Conservation (phyloP, 2,797 vertebrate species). For the Jordanella pulchra region DNA sequence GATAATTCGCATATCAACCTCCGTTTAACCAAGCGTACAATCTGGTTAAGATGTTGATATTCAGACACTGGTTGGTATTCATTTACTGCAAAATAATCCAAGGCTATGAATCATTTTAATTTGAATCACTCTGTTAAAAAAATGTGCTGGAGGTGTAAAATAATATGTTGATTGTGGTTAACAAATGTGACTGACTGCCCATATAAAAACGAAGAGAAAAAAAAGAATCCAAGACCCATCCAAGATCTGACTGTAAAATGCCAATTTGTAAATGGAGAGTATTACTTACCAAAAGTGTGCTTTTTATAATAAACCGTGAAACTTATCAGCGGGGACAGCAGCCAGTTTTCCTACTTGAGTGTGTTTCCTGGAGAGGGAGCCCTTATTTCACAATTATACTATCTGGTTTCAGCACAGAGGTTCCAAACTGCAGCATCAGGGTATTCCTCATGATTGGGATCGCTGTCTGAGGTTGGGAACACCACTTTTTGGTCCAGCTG, state of each 20-base stretch:
- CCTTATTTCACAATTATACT: conserved; percentile 75
- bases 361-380: conserved; percentile 75
- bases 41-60: background rate
- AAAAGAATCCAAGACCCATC: conserved; percentile 49
- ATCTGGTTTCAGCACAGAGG: conserved; percentile 71
- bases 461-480: conserved; percentile 74
- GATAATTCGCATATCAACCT: background rate
- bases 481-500: conserved; percentile 64
- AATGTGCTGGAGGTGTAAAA: conserved; percentile 52
- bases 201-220: conserved; percentile 13
- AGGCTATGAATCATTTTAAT: conserved; percentile 57
- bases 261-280: conserved; percentile 68
- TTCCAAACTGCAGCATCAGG: conserved; percentile 78
- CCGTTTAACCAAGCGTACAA: background rate
- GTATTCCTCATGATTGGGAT: conserved; percentile 76
- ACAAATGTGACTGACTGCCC: conserved; percentile 57
- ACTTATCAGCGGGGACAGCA: conserved; percentile 58
- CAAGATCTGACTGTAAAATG: conserved; percentile 40
- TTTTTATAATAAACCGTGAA: conserved; percentile 63
- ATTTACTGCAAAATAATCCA: conserved; percentile 32
- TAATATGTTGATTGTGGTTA: conserved; percentile 56
- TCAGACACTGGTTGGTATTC: conserved; percentile 15
- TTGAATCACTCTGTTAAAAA: conserved; percentile 50
- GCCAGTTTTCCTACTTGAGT: conserved; percentile 71
- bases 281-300: conserved; percentile 68